Evolutionary conservation across 1,140 invertebrate species (phyloP), one percentile per base, ranked within the genome.

Genomic region (Epicauta chinensis): DNA sequence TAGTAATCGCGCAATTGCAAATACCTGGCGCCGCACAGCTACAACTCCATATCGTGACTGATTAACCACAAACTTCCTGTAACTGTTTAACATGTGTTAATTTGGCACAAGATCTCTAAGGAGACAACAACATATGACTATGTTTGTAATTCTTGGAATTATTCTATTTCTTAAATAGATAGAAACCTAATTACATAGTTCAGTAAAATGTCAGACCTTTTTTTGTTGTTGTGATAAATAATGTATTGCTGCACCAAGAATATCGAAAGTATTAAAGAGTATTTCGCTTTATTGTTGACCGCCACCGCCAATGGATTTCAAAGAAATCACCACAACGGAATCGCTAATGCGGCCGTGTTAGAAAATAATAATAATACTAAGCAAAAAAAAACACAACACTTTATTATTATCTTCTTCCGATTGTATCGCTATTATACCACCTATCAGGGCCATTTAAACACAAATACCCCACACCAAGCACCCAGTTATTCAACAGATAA

Each of bases 191-290:
- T 53, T 43, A 39, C 23, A 53, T 46, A 53, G 38, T 42, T 42
- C 44, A 53, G 45, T 53, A 53, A 53, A 46, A 53, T 36, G 51
- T 53, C 51, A 53, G 43, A 37, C 23, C 7, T 23, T n/a, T n/a
- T n/a, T n/a, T n/a, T n/a, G n/a, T n/a, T n/a, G n/a, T 32, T 52
- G 44, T 53, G 51, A 53, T 53, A 53, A 53, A 53, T 53, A 53
- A 53, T 39, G 51, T 46, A 40, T 53, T 53, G 37, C 42, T 41
- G 23, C 45, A 36, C n/a, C n/a, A n/a, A n/a, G n/a, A n/a, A n/a
- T n/a, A n/a, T n/a, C n/a, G n/a, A n/a, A n/a, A n/a, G n/a, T 23
- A 5, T 23, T 23, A 23, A 23, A 23, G 4, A 23, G 7, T 23
- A 23, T 23, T 7, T 36, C 36, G 17, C 35, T 46, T 53, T 53